Base-by-base conservation (phyloP, 2,888 invertebrate species). In the Liodrosophila aerea region DNA sequence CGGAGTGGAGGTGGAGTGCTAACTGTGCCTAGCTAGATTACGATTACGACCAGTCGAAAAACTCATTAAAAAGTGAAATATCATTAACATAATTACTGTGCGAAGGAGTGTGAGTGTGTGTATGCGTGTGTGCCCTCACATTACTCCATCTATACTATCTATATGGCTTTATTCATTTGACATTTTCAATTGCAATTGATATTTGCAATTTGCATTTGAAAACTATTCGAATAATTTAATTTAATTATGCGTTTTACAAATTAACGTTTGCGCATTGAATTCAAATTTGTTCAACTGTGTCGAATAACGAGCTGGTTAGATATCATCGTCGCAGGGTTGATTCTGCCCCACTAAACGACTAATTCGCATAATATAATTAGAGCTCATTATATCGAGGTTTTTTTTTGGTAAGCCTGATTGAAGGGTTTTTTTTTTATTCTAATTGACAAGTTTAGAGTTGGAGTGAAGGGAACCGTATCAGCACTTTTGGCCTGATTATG, bases 211-310 rank as follows among this genome's bases (percentile, higher is more conserved):
- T 40, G 13, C 46, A 18, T 34, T 52, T 39, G 16, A 16, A 41
- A 53, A 52, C 58, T 57, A 70, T 61, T 65, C 53, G 53, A 52
- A 43, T 54, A 68, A 65, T 74, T 60, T 52, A 67, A 64, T 71
- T 73, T 51, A 68, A 71, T 74, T 68, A 68, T 49, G 43, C 31
- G 45, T 57, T 74, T 71, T 56, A 57, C 68, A 74, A 73, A 74
- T 74, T 72, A 72, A 62, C 74, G 39, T 57, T 59, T 60, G 37
- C 44, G 22, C 31, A 53, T 39, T 43, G 34, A 30, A 70, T 54
- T 11, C 12, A 43, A 52, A 65, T 65, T 47, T 43, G 33, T 41
- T 44, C n/a, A 62, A 58, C 27, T 43, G 30, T 11, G 50, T 12
- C n/a, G 9, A 12, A 29, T 9, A 22, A 22, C 22, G 22, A 22